Conservation (phyloP, 2,888 invertebrate genomes). For the Electrophaes corylata region DNA sequence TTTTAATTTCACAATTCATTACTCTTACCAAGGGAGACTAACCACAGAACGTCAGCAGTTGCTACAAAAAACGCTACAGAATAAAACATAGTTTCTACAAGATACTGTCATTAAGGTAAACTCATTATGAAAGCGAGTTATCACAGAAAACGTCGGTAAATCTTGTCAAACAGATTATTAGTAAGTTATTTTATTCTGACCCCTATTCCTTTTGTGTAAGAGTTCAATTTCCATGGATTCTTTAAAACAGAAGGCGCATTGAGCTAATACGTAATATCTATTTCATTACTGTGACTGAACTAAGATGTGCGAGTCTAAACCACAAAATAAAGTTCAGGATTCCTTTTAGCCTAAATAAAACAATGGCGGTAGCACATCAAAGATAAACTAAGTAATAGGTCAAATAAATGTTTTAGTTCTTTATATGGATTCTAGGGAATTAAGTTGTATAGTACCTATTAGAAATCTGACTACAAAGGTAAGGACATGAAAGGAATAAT, state of each 20-base stretch:
- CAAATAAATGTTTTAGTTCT: too few species aligned
- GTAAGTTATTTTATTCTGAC: not conserved
- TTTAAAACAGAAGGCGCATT: not conserved
- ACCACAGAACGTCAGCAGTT: slow-evolving; percentile 18
- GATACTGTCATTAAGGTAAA: slow-evolving; percentile 36
- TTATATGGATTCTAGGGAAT: too few species aligned
- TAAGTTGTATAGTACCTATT: too few species aligned
- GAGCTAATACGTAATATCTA: too few species aligned
- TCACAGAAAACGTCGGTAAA: slow-evolving; percentile 62
- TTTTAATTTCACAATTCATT: slow-evolving; percentile 40
- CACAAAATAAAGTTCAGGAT: too few species aligned
- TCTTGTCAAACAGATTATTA: slow-evolving; percentile 47
- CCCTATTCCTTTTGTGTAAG: not conserved
- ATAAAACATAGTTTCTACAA: not conserved
- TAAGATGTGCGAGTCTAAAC: too few species aligned
- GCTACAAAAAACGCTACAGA: not conserved
- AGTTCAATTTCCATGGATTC: not conserved
- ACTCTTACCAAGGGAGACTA: slow-evolving; percentile 25
- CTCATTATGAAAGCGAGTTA: slow-evolving; percentile 60
- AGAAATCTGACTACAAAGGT: too few species aligned
- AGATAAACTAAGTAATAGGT: too few species aligned
- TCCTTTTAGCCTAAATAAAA: too few species aligned
- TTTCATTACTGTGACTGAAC: too few species aligned
- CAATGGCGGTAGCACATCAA: too few species aligned
- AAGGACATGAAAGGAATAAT: too few species aligned